phyloP scores from a whole-genome alignment of 2,797 vertebrate genomes.

The Borostomias antarcticus region DNA sequence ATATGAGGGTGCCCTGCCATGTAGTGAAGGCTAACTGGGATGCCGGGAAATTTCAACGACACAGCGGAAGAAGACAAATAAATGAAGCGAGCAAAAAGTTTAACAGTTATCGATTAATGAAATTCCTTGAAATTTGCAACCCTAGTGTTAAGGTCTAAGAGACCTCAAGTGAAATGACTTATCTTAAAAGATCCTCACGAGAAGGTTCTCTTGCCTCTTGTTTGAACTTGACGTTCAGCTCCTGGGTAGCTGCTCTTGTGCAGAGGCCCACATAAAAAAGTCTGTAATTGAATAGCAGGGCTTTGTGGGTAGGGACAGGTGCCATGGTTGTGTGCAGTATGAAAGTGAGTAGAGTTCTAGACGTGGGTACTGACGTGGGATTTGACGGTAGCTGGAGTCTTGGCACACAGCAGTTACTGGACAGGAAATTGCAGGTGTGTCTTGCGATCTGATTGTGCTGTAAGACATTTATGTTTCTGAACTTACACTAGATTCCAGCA shows the following conservation, averaged over 20 bases:
- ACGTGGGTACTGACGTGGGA: slow-evolving; percentile 27
- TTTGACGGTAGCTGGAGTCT: slow-evolving; percentile 3
- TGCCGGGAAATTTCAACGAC: too few species aligned
- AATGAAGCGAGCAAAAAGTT: too few species aligned
- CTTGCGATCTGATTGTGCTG: slow-evolving; percentile 2
- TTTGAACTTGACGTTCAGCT: slow-evolving; percentile 43
- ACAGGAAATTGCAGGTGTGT: slow-evolving; percentile 11
- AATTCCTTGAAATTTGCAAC: too few species aligned
- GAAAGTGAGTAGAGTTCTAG: slow-evolving; percentile 27
- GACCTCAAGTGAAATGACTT: not conserved
- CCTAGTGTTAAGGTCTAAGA: not conserved
- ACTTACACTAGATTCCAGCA: too few species aligned
- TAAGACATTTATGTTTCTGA: too few species aligned
- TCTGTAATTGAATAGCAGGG: slow-evolving; percentile 33
- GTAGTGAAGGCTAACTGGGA: too few species aligned
- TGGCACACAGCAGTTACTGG: slow-evolving; percentile 11
- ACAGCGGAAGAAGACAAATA: too few species aligned
- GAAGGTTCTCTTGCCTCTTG: slow-evolving; percentile 10
- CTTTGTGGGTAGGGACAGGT: slow-evolving; percentile 39
- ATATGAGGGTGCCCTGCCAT: too few species aligned
- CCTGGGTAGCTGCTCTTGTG: not conserved
- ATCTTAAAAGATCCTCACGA: slow-evolving; percentile 9
- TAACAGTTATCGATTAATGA: too few species aligned
- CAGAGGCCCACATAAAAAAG: slow-evolving; percentile 27
- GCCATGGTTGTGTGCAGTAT: slow-evolving; percentile 22